Evolutionary conservation across 2,113 vertebrate genomes (phyloP), one percentile per base, ranked within the genome.

Genomic region (Tympanuchus pallidicinctus): DNA sequence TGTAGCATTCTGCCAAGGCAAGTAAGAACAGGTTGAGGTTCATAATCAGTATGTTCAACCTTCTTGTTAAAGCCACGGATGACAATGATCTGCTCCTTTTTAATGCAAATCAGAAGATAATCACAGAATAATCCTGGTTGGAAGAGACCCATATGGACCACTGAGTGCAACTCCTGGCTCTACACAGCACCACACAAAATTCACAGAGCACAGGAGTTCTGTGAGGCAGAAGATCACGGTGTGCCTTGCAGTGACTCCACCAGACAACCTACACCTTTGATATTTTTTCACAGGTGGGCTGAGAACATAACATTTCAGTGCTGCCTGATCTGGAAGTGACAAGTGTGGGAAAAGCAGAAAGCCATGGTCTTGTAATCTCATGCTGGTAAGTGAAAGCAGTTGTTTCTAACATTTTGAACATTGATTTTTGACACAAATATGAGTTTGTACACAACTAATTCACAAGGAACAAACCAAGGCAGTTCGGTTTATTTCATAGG

Each of bases 401-500:
- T 66, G 47, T 64, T 82, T 52, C 52, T 71, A 28, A 88, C 32
- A 70, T 38, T 70, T 90, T 78, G 90, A 93, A 83, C 64, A 67
- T 45, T 82, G 64, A 50, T 83, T 88, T 93, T 86, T 86, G 72
- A 92, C 83, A 86, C 86, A 93, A 88, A 65, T 77, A 80, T 42
- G 82, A 81, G 11, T 70, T 92, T 73, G 77, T 88, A 88, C 72
- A 86, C 83, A 94, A 77, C 65, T 90, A 84, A 93, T 84, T 91
- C 86, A 75, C 90, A 94, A 78, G 83, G 90, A 95, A 93, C 83
- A 90, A 81, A 52, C 32, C 54, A 45, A 50, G 88, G 60, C 85
- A 82, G 65, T 6, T 90, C 64, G 54, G 65, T 88, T 86, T 89
- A 80, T 76, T 95, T 91, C 64, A 66, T 3, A 88, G 63, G 36